These are phyloP conservation scores for Halcyon smyrnensis DNA, from an alignment of 2,797 vertebrate genomes.

Conservation along the genomic window DNA sequence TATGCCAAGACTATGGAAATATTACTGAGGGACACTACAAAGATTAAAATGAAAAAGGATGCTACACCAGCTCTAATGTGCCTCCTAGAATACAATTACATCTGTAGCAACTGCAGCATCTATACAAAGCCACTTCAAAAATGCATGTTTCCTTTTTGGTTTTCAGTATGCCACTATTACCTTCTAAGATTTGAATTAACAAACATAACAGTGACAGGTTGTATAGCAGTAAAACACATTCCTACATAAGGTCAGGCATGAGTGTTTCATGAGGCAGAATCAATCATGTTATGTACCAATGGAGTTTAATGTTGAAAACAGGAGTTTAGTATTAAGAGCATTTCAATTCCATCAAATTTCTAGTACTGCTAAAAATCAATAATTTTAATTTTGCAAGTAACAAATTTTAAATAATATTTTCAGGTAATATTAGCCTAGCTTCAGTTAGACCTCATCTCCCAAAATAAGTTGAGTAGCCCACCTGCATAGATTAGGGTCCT, in stretches of 20 bases:
- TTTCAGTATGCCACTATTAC: background rate
- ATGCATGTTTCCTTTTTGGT: background rate
- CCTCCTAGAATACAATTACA: background rate
- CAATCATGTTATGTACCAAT: background rate
- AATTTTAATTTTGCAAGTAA: background rate
- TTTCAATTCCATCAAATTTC: background rate
- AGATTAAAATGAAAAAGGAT: background rate
- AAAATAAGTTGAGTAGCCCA: background rate
- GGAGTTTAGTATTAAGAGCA: background rate
- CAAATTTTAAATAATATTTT: background rate
- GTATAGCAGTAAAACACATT: background rate
- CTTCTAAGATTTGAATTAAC: background rate
- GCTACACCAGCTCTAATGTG: background rate
- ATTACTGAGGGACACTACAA: background rate
- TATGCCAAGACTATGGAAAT: background rate
- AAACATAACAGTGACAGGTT: background rate
- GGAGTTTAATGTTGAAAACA: background rate
- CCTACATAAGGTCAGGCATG: background rate
- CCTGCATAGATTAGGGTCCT: background rate
- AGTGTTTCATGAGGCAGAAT: background rate
- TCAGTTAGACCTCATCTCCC: background rate
- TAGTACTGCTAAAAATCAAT: background rate
- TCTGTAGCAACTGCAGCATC: background rate
- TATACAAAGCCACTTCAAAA: background rate
- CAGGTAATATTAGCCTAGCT: background rate